phyloP scores from a whole-genome alignment of 2,888 invertebrate genomes.

The Tenthredo notha region DNA sequence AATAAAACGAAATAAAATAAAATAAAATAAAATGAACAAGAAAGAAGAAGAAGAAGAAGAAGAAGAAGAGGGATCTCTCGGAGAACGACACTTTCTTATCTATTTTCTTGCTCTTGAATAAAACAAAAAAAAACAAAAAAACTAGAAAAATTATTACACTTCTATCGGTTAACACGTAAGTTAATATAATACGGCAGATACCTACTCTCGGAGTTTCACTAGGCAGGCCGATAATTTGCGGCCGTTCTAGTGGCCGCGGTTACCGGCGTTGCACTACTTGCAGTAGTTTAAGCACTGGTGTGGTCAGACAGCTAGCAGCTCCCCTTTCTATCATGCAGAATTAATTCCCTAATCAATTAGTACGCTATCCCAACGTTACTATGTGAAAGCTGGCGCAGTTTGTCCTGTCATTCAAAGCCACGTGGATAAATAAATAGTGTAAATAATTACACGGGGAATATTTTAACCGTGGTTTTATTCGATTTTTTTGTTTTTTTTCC shows the following conservation, averaged over 20 bases:
- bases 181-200: not conserved
- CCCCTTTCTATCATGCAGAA: slow-evolving; percentile 26
- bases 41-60: not conserved
- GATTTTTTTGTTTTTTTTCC: not conserved
- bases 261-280: slow-evolving; percentile 29
- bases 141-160: not conserved
- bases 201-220: slow-evolving; percentile 33
- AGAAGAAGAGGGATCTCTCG: not conserved
- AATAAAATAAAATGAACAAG: not conserved
- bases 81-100: not conserved
- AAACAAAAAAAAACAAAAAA: not conserved
- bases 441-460: not conserved
- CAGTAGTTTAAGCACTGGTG: slow-evolving; percentile 46
- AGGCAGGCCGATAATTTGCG: slow-evolving; percentile 43
- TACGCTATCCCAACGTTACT: not conserved
- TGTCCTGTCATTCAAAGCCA: not conserved
- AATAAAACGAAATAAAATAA: slow-evolving; percentile 2
- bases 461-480: not conserved
- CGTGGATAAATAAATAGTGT: not conserved
- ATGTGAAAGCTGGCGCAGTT: not conserved
- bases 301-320: slow-evolving; percentile 40
- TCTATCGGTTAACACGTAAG: not conserved
- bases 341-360: slow-evolving; percentile 26
- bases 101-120: not conserved
- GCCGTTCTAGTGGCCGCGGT: not conserved